Conservation (phyloP, 2,797 vertebrate genomes). For the Eulemur albifrons region DNA sequence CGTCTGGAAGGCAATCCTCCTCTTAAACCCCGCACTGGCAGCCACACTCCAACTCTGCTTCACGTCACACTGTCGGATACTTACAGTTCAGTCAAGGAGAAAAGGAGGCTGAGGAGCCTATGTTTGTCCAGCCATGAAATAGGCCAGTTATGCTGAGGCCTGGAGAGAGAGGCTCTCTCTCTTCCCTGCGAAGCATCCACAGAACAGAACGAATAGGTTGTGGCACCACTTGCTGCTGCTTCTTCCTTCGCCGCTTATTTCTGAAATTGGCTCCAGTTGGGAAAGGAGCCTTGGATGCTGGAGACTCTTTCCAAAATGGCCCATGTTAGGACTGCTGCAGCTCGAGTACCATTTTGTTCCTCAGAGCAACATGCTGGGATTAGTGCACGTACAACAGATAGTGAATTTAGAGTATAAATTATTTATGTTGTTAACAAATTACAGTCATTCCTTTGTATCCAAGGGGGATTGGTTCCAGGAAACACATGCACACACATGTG, state of each 20-base stretch:
- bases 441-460: background rate
- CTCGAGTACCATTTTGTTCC: background rate
- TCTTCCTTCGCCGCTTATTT: background rate
- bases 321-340: too few relatives aligned
- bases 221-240: background rate
- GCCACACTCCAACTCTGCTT: conserved; percentile 22
- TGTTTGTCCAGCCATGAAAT: conserved; percentile 71
- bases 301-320: background rate
- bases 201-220: background rate
- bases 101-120: conserved; percentile 39
- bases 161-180: conserved; percentile 2
- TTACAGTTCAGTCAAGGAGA: conserved; percentile 56
- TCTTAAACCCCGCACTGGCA: background rate
- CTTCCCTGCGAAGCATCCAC: background rate
- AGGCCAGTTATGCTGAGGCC: conserved; percentile 53
- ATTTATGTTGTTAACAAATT: background rate
- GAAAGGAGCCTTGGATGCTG: background rate
- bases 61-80: conserved; percentile 41
- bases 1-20: background rate
- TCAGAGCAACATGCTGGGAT: background rate
- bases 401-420: background rate
- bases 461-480: background rate
- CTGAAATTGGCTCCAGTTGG: background rate
- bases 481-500: background rate
- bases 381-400: background rate